Base-by-base conservation (phyloP, 92 coral and sea anemone genomes). In the Parazoanthus atlanticus region DNA sequence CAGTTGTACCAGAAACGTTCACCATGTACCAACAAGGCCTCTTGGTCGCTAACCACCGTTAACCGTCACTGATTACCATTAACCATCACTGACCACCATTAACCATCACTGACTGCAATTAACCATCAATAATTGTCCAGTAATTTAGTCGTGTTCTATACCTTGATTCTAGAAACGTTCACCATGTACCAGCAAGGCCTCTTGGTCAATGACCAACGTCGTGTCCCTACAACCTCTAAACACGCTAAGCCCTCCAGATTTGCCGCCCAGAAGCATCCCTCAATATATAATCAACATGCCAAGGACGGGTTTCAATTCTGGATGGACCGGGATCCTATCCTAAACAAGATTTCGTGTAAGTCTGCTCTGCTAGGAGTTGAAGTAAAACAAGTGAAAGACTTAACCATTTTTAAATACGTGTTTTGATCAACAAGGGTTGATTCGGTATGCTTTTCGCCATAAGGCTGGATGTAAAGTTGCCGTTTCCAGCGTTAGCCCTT, bases 301-400 rank as follows among this genome's bases (percentile, higher is more conserved):
- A 93, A 92, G 86, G 89, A 93, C 43, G 98, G 98, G 28, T 95
- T 95, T 82, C 93, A 94, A 61, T 95, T 95, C 88, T 95, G 98
- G 98, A 79, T 95, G 89, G 95, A 91, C 34, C 85, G 88, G 58
- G 98, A 93, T 80, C 98, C 98, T 8, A 86, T 88, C 76, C 52
- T 89, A 43, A 93, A 90, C 54, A 92, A 92, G 64, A 85, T 95
- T 73, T 86, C 96, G 0, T 66, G 98, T 95, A 86, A 93, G 98
- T 86, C 34, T 56, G 25, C 61, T 13, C 1, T 66, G 15, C 15
- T 6, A 7, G 81, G 26, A 25, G 11, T 43, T 10, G 8, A 54
- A 17, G 8, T 13, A 78, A 6, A 38, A 6, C 52, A 40, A 40
- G 43, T 40, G 6, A 40, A 4, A 40, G 43, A 40, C 6, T 5